These are phyloP conservation scores for Enteromius treurensis DNA, from an alignment of 2,797 vertebrate species.

Conservation along the genomic window DNA sequence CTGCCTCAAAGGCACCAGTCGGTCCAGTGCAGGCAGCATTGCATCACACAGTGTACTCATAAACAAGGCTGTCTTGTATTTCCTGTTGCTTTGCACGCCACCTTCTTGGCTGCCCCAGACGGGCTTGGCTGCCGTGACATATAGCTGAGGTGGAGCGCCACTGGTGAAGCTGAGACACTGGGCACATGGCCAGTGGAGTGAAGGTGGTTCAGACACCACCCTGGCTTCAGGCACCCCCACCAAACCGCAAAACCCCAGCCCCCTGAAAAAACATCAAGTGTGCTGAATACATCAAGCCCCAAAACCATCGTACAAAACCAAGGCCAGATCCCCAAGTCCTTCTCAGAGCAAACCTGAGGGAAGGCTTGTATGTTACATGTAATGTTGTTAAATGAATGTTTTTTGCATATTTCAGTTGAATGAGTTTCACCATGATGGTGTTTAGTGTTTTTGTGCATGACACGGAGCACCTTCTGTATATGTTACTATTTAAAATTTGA, in stretches of 20 bases:
- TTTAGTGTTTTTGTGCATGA: no score
- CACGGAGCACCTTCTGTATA: no score
- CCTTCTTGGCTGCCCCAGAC: constrained; percentile 46
- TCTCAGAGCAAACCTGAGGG: background rate
- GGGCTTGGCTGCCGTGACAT: constrained; percentile 41
- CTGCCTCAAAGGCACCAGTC: constrained; percentile 52
- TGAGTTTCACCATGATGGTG: no score
- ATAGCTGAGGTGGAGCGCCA: constrained; percentile 38
- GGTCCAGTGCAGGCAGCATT: constrained; percentile 59
- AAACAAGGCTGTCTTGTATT: constrained; percentile 76
- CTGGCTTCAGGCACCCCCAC: constrained; percentile 80
- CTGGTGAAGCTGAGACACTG: constrained; percentile 60
- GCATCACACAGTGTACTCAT: constrained; percentile 61
- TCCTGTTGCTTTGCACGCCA: constrained; percentile 70
- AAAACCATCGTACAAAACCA: constrained; percentile 45
- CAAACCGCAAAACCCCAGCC: constrained; percentile 73
- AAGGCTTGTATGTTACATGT: no score
- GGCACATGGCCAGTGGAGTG: constrained; percentile 67
- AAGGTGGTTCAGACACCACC: constrained; percentile 72
- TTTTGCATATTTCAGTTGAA: no score
- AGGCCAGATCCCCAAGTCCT: background rate
- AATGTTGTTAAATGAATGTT: no score
- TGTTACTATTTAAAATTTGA: no score
- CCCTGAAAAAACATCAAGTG: constrained; percentile 27
- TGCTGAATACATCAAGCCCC: constrained; percentile 19